A percentile compares a stretch with the other conserved stretches of the same genome.
phyloP scores from a whole-genome alignment of 2,888 invertebrate species.

The Tenthredo livida region DNA sequence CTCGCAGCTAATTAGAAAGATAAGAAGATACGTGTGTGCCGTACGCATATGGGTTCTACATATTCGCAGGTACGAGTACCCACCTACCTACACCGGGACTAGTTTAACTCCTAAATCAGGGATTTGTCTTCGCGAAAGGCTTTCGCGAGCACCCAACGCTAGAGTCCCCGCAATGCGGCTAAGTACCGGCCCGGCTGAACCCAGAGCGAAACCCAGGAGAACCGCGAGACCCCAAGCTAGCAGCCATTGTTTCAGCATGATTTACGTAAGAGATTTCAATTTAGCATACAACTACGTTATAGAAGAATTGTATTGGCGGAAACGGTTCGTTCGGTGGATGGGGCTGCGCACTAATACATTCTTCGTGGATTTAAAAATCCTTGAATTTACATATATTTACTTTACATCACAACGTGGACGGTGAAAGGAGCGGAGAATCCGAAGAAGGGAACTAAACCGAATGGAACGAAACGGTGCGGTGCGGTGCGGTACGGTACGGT shows the following conservation, averaged over 20 bases:
- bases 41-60: conserved; percentile 21
- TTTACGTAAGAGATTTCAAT: conserved; percentile 71
- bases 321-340: conserved; percentile 47
- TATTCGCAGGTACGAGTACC: conserved; percentile 12
- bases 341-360: conserved; percentile 49
- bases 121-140: conserved; percentile 62
- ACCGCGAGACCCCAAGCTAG: conserved; percentile 63
- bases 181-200: conserved; percentile 68
- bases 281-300: conserved; percentile 59
- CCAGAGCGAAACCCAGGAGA: conserved; percentile 56
- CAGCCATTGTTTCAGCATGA: conserved; percentile 69
- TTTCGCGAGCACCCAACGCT: conserved; percentile 54
- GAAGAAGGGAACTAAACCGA: conserved; percentile 53
- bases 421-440: conserved; percentile 24
- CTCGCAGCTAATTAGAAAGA: conserved; percentile 51
- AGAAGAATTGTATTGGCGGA: conserved; percentile 55
- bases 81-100: conserved; percentile 18
- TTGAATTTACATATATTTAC: conserved; percentile 53
- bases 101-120: conserved; percentile 65
- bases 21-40: conserved; percentile 44
- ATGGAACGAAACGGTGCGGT: conserved; percentile 53
- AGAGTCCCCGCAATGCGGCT: conserved; percentile 72
- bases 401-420: conserved; percentile 47
- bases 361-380: conserved; percentile 53
- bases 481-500: conserved; percentile 7